These are phyloP conservation scores for Araneus ventricosus DNA, from an alignment of 1,140 invertebrate genomes.

Conservation along the genomic window DNA sequence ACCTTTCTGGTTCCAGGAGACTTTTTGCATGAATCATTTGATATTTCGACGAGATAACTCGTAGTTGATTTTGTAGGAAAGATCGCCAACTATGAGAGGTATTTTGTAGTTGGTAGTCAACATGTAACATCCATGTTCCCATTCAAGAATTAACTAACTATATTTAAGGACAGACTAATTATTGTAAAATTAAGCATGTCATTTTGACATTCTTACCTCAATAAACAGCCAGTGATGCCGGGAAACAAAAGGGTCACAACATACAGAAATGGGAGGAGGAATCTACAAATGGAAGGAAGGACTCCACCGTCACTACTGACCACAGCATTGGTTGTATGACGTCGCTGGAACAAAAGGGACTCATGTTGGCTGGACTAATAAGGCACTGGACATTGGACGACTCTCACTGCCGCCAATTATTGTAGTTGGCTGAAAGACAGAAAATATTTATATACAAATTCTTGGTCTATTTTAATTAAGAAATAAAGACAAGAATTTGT, in stretches of 20 bases:
- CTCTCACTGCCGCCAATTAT: conserved; percentile 66
- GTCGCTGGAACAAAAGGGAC: not conserved
- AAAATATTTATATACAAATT: not conserved
- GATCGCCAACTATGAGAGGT: no score
- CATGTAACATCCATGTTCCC: no score
- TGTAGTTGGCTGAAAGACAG: conserved; percentile 53
- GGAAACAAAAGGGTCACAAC: not conserved
- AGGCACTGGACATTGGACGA: conserved; percentile 57
- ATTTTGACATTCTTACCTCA: not conserved
- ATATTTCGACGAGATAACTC: no score
- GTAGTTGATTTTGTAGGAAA: no score
- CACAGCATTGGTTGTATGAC: not conserved
- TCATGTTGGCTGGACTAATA: conserved; percentile 67
- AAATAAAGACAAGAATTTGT: no score
- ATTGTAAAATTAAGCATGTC: no score
- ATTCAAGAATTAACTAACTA: no score
- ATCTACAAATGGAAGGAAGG: not conserved
- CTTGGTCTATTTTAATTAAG: no score
- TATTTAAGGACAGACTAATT: no score
- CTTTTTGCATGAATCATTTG: no score
- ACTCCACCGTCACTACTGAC: not conserved
- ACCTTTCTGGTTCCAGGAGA: no score
- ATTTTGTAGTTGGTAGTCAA: no score
- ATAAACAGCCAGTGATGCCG: not conserved
- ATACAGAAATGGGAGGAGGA: not conserved